Evolutionary conservation across 2,113 vertebrate species (phyloP), one percentile per base, ranked within the genome.

Genomic region (Varanus komodoensis): DNA sequence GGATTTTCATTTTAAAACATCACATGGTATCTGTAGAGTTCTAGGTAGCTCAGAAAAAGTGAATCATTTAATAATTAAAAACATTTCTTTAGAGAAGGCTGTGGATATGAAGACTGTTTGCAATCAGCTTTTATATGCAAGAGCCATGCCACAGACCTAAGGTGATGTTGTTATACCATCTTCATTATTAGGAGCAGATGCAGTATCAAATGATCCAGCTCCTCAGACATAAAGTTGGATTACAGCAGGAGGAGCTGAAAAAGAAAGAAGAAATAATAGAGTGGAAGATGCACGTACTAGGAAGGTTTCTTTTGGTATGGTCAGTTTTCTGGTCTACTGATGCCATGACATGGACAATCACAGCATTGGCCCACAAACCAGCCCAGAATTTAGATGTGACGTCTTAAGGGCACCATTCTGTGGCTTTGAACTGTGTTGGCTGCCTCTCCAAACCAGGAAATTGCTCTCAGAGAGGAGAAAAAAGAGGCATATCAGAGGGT

Each of bases 231-330:
- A 12, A 19, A 52, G 25, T 85, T 89, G 91, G n/a, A 87, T 88
- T 74, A 12, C 38, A 81, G 90, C 84, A 91, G 78, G 78, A 91
- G 68, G 87, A 85, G 71, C 25, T 92, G 93, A 90, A 17, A 50
- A 86, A 78, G 52, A 67, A 90, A 80, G 82, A 34, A n/a, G 79
- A 79, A 77, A 83, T 79, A 44, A 71, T 2, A 54, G 44, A 78
- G 32, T 83, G 87, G 80, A 90, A 93, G 82, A 90, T 69, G 79
- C 8, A 89, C 74, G 80, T 61, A 27, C 57, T 93, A 48, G 79
- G 88, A 29, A 89, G 32, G 19, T 81, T 92, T 92, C 82, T 93
- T 77, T 88, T 68, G 71, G 75, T 91, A 90, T 1, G 9, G n/a
- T 44, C 82, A 83, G 6, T 34, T 82, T 54, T 7, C 17, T 21